Evolutionary conservation across 2,888 invertebrate species (phyloP).

Genomic region (Drosophila colorata): DNA sequence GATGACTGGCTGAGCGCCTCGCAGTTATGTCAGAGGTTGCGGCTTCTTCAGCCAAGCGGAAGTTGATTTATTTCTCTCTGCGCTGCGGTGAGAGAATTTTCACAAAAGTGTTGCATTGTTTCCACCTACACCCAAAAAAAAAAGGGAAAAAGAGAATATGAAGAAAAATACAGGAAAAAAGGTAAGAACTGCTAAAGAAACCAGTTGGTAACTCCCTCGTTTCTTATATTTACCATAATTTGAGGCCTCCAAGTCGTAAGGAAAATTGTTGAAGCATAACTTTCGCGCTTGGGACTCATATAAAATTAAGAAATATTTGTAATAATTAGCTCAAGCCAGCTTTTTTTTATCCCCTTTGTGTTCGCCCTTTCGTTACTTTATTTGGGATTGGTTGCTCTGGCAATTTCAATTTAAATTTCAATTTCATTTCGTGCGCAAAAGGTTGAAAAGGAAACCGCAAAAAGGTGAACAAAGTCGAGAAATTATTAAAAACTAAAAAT

Average conservation of each 20-base stretch:
- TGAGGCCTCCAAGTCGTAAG: slow-evolving; percentile 44
- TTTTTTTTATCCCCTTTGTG: slow-evolving; percentile 6
- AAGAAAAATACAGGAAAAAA: slow-evolving; percentile 7
- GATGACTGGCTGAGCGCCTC: slow-evolving; percentile 66
- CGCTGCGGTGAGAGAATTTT: slow-evolving; percentile 70
- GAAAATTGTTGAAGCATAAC: slow-evolving; percentile 76
- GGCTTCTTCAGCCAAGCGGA: slow-evolving; percentile 79
- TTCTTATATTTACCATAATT: slow-evolving; percentile 47
- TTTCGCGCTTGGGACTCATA: slow-evolving; percentile 55
- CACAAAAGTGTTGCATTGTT: slow-evolving; percentile 71
- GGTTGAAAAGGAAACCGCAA: slow-evolving; percentile 14
- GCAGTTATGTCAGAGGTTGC: slow-evolving; percentile 71
- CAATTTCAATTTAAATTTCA: slow-evolving; percentile 39
- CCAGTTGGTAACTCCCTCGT: slow-evolving; percentile 34
- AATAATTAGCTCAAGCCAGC: slow-evolving; percentile 63
- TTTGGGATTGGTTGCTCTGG: slow-evolving; percentile 22
- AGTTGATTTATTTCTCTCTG: slow-evolving; percentile 81
- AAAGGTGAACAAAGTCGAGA: slow-evolving; percentile 26
- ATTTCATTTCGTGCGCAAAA: slow-evolving; percentile 26
- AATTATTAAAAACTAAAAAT: slow-evolving; percentile 36
- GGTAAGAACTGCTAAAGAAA: slow-evolving; percentile 22
- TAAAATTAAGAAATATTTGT: slow-evolving; percentile 75
- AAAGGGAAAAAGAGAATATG: neutral
- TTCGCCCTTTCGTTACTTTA: neutral
- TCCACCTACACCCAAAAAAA: slow-evolving; percentile 53